phyloP scores from a whole-genome alignment of 2,113 vertebrate genomes.

The Ranitomeya imitator region DNA sequence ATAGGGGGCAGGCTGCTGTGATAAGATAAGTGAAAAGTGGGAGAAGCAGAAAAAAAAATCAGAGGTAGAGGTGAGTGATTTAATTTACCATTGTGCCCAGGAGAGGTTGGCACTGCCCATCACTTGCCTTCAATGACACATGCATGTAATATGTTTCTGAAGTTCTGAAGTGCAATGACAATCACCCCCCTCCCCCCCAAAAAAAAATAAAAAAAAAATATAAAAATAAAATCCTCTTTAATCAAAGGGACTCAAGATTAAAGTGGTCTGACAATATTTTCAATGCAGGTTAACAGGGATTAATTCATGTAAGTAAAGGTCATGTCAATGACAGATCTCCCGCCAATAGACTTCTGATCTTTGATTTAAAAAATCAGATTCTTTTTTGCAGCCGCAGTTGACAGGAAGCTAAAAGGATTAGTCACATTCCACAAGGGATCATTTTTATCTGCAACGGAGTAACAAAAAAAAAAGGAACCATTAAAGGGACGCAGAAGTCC shows the following conservation, averaged over 20 bases:
- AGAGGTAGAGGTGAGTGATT: background rate
- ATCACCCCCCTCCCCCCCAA: too few species aligned
- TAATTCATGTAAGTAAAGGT: constrained; percentile 66
- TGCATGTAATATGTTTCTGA: background rate
- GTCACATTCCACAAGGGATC: constrained; percentile 77
- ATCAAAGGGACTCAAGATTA: constrained; percentile 42
- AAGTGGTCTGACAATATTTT: constrained; percentile 44
- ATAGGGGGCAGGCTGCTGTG: constrained; percentile 15
- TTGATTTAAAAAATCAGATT: constrained; percentile 77
- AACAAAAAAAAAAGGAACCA: constrained; percentile 71
- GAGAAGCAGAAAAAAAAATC: constrained; percentile 3
- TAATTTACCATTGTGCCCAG: background rate
- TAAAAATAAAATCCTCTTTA: background rate
- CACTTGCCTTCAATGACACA: background rate
- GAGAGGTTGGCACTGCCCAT: background rate
- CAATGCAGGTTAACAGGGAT: constrained; percentile 56
- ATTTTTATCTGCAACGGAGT: constrained; percentile 73
- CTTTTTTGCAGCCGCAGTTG: constrained; percentile 75
- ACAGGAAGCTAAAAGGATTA: constrained; percentile 80
- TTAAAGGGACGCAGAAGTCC: constrained; percentile 72
- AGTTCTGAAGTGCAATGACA: background rate
- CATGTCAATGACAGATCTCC: constrained; percentile 67
- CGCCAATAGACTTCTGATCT: constrained; percentile 71
- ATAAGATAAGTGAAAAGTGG: background rate
- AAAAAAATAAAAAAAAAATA: too few species aligned